A percentile compares a stretch with the other conserved stretches of the same genome.
These are phyloP conservation scores for Leuciscus idus DNA, from an alignment of 2,113 vertebrate genomes.

Conservation along the genomic window DNA sequence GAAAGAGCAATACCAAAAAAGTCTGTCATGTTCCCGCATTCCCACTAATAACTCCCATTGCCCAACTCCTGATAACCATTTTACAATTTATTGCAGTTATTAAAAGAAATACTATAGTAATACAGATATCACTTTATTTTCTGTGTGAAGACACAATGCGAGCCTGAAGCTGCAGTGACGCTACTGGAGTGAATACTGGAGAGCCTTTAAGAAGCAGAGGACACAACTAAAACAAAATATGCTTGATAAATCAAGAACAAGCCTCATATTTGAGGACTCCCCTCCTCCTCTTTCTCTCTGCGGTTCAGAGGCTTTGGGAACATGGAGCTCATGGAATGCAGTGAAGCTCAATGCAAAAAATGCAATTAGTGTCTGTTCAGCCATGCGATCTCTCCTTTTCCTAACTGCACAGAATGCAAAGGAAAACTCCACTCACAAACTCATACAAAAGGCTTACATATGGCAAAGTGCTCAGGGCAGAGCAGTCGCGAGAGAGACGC, in stretches of 20 bases:
- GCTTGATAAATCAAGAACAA: conserved; percentile 59
- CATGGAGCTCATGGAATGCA: conserved; percentile 52
- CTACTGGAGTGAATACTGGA: conserved; percentile 17
- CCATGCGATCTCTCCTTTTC: conserved; percentile 58
- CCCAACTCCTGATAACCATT: neutral
- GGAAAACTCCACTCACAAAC: conserved; percentile 61
- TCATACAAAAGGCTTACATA: conserved; percentile 70
- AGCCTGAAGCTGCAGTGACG: too few relatives aligned
- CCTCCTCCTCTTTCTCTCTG: conserved; percentile 36
- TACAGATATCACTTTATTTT: neutral
- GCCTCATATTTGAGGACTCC: conserved; percentile 62
- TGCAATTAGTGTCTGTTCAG: conserved; percentile 67
- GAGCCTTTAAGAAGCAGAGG: conserved; percentile 61
- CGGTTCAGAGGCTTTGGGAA: conserved; percentile 47
- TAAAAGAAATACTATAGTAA: neutral
- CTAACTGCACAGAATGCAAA: conserved; percentile 66
- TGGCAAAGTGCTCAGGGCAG: conserved; percentile 65
- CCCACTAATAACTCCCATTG: neutral
- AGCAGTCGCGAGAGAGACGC: conserved; percentile 46
- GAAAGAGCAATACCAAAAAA: neutral
- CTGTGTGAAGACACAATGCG: neutral
- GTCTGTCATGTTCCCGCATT: neutral
- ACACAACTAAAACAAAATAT: conserved; percentile 65
- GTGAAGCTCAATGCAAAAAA: conserved; percentile 58
- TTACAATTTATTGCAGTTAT: neutral